Evolutionary conservation across 2,797 vertebrate genomes (phyloP).

Genomic region (Anas bahamensis): DNA sequence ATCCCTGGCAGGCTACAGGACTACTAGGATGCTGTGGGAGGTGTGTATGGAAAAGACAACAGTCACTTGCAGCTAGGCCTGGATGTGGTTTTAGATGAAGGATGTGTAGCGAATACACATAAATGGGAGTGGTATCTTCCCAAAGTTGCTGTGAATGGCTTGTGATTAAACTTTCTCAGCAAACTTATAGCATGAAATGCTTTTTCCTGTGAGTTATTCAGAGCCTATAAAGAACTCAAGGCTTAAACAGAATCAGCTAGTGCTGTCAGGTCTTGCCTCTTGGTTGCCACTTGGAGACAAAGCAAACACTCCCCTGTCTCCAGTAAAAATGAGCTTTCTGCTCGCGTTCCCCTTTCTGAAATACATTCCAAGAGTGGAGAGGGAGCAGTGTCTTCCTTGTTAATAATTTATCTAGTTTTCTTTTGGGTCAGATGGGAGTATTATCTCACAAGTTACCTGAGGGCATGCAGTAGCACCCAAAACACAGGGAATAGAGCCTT

Average conservation of each 20-base stretch:
- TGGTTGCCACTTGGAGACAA: background rate
- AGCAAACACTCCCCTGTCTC: background rate
- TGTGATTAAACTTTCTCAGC: background rate
- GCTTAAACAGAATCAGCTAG: background rate
- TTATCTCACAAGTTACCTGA: background rate
- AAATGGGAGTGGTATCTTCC: background rate
- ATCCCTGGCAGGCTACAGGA: background rate
- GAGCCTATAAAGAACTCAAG: background rate
- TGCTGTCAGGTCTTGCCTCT: background rate
- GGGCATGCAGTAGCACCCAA: background rate
- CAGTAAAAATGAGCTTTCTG: background rate
- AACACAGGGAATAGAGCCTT: background rate
- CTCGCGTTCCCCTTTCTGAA: background rate
- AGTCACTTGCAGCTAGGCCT: background rate
- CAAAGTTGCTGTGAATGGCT: background rate
- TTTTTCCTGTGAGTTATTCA: conserved; percentile 15
- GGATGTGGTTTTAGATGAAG: background rate
- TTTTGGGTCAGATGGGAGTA: background rate
- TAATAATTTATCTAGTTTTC: background rate
- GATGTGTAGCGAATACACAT: background rate
- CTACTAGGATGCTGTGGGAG: background rate
- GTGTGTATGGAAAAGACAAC: background rate
- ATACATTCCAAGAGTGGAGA: background rate
- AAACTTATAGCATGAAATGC: background rate
- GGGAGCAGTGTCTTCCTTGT: background rate